phyloP scores from a whole-genome alignment of 2,888 invertebrate species.

The Xiphydria camelus region DNA sequence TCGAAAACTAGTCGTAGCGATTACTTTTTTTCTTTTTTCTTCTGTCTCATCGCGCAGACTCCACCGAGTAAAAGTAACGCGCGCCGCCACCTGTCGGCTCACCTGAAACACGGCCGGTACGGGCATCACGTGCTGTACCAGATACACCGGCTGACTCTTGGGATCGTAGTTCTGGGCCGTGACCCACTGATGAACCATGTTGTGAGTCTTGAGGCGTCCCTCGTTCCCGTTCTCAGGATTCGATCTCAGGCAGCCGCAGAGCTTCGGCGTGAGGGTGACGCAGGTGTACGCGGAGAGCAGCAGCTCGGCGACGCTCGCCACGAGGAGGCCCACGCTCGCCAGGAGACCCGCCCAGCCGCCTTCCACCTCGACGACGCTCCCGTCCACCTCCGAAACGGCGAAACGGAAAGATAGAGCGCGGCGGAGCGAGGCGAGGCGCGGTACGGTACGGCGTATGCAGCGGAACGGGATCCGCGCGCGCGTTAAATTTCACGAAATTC shows the following conservation, averaged over 20 bases:
- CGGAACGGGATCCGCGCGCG: constrained; percentile 23
- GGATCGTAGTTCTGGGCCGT: constrained; percentile 50
- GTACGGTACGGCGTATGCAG: neutral
- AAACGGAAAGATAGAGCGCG: neutral
- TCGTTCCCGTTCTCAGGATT: constrained; percentile 34
- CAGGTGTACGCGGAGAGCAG: constrained; percentile 51
- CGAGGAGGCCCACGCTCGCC: constrained; percentile 66
- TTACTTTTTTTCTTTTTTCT: too few species aligned
- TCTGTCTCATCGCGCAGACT: too few species aligned
- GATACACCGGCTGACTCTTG: constrained; percentile 51
- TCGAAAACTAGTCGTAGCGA: too few species aligned
- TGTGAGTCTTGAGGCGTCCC: constrained; percentile 45
- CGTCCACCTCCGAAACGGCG: constrained; percentile 37
- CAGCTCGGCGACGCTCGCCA: constrained; percentile 63
- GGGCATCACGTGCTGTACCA: constrained; percentile 50
- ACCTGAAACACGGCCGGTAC: constrained; percentile 54
- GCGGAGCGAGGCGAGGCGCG: neutral
- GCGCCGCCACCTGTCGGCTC: constrained; percentile 13
- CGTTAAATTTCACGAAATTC: constrained; percentile 30
- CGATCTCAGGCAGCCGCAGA: constrained; percentile 47
- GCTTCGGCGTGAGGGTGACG: constrained; percentile 48
- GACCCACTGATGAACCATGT: constrained; percentile 56
- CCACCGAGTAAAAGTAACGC: too few species aligned
- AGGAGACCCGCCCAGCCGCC: constrained; percentile 66
- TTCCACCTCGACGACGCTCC: constrained; percentile 53